Evolutionary conservation across 2,888 invertebrate species (phyloP), one percentile per base, ranked within the genome.

Genomic region (Allacma fusca): DNA sequence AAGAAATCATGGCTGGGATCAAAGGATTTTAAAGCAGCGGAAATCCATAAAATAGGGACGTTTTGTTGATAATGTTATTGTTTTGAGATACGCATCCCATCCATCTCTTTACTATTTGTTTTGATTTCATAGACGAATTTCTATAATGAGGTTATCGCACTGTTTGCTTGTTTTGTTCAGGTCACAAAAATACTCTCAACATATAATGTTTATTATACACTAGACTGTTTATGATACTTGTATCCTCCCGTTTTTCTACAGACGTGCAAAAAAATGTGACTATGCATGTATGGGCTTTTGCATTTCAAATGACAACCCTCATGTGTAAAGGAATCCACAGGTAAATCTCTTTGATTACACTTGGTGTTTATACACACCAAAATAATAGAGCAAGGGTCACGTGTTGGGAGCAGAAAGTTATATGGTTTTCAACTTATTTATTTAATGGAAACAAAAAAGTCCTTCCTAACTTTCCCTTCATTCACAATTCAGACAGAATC

Each of bases 101-200:
- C 9, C 34, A 34, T 34, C 34, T 34, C 34, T 34, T 34, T 34
- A 2, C 50, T 50, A n/a, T 50, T 50, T 50, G 50, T 50, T 50
- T 50, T 50, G 50, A 50, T n/a, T 50, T 50, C n/a, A 50, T 50
- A n/a, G n/a, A 13, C 5, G 40, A 40, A 50, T 1, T 50, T 50
- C 50, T 50, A 50, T 50, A 50, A 50, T 50, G 50, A 50, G 50
- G 50, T 50, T 50, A 50, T 50, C 50, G 50, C n/a, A n/a, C n/a
- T 50, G 19, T 50, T 12, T 50, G 16, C 50, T 19, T 50, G 16
- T 16, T 13, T 50, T 50, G 40, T 50, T 50, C 50, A 50, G 50
- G 50, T 50, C 50, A 50, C 50, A 12, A 13, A 50, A 50, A 50
- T n/a, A 50, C 19, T 12, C 5, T 7, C 9, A 34, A 34, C 34